Base-by-base conservation (phyloP, 1,140 invertebrate species). In the Pomphorhynchus laevis region DNA sequence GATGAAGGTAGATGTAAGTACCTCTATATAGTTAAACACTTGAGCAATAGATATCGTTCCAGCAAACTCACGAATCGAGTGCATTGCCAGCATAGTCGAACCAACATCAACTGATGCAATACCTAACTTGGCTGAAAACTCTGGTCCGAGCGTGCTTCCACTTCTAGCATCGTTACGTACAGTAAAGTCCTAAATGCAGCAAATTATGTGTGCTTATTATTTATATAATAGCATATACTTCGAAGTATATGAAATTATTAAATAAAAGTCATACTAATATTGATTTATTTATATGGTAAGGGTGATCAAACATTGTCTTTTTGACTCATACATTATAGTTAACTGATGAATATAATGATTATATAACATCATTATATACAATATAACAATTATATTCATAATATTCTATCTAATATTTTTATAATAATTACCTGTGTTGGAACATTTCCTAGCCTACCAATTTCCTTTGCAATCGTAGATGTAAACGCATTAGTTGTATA, bases 131-230 rank as follows among this genome's bases (percentile, higher is more conserved):
- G 56, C 47, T 1, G 59, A 54, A 48, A 62, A 50, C 41, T 62
- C 58, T 11, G 61, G 60, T 2, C 61, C 60, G 23, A 62, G 57
- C 4, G 61, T 62, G 14, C 51, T 53, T 14, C 58, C 60, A 49
- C 60, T 62, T 1, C 48, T 45, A 0, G 49, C 49, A 39, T 59
- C 58, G 45, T 62, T 60, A 12, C 50, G 50, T 6, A 60, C 53
- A 14, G 59, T 55, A 49, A 62, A 52, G 39, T 62, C 56, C 57
- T 57, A 44, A 11, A 31, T 47, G n/a, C n/a, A n/a, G n/a, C n/a
- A n/a, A n/a, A n/a, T n/a, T n/a, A n/a, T n/a, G n/a, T n/a, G n/a
- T n/a, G n/a, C n/a, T n/a, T n/a, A n/a, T n/a, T n/a, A n/a, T n/a
- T n/a, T n/a, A n/a, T n/a, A n/a, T n/a, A n/a, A n/a, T n/a, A n/a